Evolutionary conservation across 2,113 vertebrate species (phyloP).

Genomic region (Charadrius vociferus): DNA sequence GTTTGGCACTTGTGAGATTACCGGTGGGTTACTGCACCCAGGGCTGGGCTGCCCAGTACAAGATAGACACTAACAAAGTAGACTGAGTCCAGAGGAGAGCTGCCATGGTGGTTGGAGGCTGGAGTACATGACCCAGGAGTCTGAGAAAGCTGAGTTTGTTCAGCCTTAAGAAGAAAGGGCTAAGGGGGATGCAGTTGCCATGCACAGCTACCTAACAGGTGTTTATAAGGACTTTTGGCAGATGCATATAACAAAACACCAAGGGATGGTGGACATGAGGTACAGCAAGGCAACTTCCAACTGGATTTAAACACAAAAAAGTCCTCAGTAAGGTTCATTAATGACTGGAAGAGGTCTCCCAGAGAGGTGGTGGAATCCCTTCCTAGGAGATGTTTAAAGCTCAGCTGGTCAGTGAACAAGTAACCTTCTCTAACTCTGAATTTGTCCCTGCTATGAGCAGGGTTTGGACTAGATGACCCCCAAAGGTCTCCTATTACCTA

Average conservation of each 20-base stretch:
- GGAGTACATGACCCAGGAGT: neutral
- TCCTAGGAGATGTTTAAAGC: neutral
- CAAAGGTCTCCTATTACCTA: neutral
- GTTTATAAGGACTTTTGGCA: neutral
- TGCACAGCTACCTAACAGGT: neutral
- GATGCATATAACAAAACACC: accelerated
- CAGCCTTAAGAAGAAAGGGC: neutral
- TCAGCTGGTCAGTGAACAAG: neutral
- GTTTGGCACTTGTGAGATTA: neutral
- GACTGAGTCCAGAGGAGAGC: neutral
- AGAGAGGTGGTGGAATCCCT: neutral
- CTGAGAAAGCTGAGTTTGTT: neutral
- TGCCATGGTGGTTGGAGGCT: accelerated
- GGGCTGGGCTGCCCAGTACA: neutral
- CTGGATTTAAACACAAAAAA: neutral
- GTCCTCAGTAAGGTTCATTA: neutral
- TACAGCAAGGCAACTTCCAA: neutral
- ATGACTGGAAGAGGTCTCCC: neutral
- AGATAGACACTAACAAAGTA: neutral
- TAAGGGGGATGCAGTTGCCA: accelerated
- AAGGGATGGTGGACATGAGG: neutral
- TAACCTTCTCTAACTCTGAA: neutral
- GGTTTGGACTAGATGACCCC: neutral
- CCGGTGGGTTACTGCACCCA: neutral
- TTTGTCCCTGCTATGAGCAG: neutral